phyloP scores from a whole-genome alignment of 2,797 vertebrate species.

The Dermochelys coriacea region DNA sequence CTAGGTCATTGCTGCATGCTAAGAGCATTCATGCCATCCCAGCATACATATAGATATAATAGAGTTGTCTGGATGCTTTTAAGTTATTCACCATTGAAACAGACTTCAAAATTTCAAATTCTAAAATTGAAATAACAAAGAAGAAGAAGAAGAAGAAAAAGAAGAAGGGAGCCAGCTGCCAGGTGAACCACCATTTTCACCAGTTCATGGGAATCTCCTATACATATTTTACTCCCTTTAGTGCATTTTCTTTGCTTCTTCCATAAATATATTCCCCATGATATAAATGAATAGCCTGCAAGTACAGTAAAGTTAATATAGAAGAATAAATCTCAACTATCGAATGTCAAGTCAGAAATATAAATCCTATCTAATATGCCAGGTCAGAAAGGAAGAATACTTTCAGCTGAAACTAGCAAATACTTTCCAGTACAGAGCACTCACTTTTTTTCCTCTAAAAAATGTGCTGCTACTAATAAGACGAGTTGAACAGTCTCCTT shows the following conservation, averaged over 20 bases:
- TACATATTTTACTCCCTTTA: slow-evolving; percentile 73
- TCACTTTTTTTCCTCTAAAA: slow-evolving; percentile 68
- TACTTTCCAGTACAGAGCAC: slow-evolving; percentile 68
- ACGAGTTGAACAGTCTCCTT: slow-evolving; percentile 75
- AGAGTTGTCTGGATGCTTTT: slow-evolving; percentile 62
- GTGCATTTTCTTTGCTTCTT: slow-evolving; percentile 68
- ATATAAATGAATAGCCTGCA: slow-evolving; percentile 69
- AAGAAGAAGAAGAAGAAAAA: background rate
- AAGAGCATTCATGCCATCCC: slow-evolving; percentile 29
- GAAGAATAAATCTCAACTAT: slow-evolving; percentile 76
- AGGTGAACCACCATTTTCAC: slow-evolving; percentile 66
- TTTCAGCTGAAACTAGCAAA: slow-evolving; percentile 73
- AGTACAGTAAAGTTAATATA: slow-evolving; percentile 70
- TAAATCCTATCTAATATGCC: slow-evolving; percentile 78
- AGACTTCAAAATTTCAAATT: slow-evolving; percentile 49
- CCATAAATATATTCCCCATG: slow-evolving; percentile 69
- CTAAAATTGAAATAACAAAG: slow-evolving; percentile 75
- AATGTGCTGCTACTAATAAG: slow-evolving; percentile 70
- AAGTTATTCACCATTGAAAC: slow-evolving; percentile 48
- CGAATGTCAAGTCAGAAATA: slow-evolving; percentile 77
- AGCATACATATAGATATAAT: slow-evolving; percentile 15
- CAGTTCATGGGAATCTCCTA: slow-evolving; percentile 57
- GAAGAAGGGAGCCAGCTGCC: slow-evolving; percentile 68
- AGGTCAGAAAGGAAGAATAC: slow-evolving; percentile 72
- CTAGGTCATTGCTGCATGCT: slow-evolving; percentile 28